Evolutionary conservation across 2,888 invertebrate species (phyloP).

Genomic region (Cryptophagus acutangulus): DNA sequence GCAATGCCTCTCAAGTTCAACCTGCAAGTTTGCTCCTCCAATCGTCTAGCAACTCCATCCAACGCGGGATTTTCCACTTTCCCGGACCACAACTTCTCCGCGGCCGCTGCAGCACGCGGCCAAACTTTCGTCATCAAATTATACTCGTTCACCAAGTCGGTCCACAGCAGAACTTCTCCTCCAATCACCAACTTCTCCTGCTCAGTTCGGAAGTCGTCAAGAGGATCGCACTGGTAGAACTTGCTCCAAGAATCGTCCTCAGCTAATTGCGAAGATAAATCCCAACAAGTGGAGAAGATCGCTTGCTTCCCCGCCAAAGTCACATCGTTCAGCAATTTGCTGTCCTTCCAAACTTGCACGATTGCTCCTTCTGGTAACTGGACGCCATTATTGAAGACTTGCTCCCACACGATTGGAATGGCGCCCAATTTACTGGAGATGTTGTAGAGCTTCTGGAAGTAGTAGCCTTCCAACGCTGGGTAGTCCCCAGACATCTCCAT

Average conservation of each 20-base stretch:
- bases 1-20: conserved; percentile 63
- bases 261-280: conserved; percentile 64
- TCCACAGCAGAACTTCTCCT: conserved; percentile 93
- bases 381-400: conserved; percentile 76
- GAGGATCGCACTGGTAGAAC: conserved; percentile 68
- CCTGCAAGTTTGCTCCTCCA: conserved; percentile 70
- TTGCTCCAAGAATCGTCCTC: conserved; percentile 68
- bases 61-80: conserved; percentile 23
- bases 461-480: conserved; percentile 60
- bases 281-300: conserved; percentile 82
- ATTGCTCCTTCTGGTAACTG: conserved; percentile 59
- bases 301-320: conserved; percentile 59
- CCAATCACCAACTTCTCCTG: conserved; percentile 70
- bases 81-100: conserved; percentile 77
- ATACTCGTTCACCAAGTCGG: conserved; percentile 71
- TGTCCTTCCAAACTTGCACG: conserved; percentile 74
- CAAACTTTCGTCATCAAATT: conserved; percentile 64
- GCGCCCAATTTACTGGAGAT: conserved; percentile 50
- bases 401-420: conserved; percentile 75
- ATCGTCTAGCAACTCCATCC: conserved; percentile 51
- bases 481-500: conserved; percentile 52
- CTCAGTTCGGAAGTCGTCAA: conserved; percentile 46
- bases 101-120: conserved; percentile 81
- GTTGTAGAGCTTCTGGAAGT: conserved; percentile 58
- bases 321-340: conserved; percentile 46